These are phyloP conservation scores for Rhinolophus ferrumequinum DNA, from an alignment of 2,113 vertebrate genomes.

Conservation along the genomic window DNA sequence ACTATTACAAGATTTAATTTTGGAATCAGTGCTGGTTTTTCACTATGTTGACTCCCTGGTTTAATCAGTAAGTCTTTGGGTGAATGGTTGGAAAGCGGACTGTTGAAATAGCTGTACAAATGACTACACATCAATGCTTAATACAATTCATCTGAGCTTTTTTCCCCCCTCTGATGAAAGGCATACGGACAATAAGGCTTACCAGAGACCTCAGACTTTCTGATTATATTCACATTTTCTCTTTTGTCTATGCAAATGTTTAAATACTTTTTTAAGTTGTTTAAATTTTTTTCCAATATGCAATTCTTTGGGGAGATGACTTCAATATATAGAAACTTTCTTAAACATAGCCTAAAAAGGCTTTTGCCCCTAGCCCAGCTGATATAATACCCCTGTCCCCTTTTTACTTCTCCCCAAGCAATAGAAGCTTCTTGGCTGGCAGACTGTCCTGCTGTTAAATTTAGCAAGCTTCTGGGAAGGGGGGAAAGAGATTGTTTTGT, in stretches of 20 bases:
- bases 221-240: slow-evolving; percentile 10
- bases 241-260: slow-evolving; percentile 24
- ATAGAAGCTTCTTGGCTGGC: background rate
- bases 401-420: background rate
- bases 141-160: background rate
- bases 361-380: background rate
- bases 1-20: slow-evolving; percentile 38
- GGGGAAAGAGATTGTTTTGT: slow-evolving; percentile 52
- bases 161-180: background rate
- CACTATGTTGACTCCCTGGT: background rate
- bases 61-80: slow-evolving; percentile 16
- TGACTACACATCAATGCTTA: background rate
- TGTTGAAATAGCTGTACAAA: background rate
- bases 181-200: slow-evolving; percentile 26
- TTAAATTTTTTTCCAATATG: background rate
- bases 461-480: background rate
- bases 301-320: background rate
- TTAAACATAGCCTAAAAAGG: background rate
- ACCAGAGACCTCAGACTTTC: background rate
- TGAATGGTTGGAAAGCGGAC: slow-evolving; percentile 16
- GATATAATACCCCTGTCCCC: background rate
- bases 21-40: slow-evolving; percentile 38
- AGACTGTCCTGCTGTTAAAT: background rate
- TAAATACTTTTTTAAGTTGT: background rate
- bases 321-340: background rate